Evolutionary conservation across 1,140 invertebrate genomes (phyloP).

Genomic region (Drosophila eugracilis): DNA sequence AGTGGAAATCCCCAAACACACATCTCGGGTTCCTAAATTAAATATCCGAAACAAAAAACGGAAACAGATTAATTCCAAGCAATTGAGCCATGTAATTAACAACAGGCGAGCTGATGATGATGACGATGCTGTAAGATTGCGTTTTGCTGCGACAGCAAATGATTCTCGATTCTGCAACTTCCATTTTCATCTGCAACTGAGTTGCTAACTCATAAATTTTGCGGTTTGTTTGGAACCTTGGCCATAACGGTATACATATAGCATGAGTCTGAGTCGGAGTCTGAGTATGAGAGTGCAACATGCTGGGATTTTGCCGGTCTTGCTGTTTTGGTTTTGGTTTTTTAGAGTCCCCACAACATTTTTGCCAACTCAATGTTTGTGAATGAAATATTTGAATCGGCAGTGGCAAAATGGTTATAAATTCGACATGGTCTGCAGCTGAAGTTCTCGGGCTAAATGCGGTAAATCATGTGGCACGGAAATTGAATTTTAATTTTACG

Average conservation of each 20-base stretch:
- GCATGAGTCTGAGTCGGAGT: too few species aligned
- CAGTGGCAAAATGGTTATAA: conserved; percentile 28
- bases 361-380: conserved; percentile 23
- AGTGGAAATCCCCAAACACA: conserved; percentile 11
- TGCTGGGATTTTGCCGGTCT: conserved; percentile 26
- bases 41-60: conserved; percentile 67
- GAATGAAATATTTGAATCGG: conserved; percentile 41
- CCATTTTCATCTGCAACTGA: conserved; percentile 29
- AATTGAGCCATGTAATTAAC: conserved; percentile 70
- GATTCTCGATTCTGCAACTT: conserved; percentile 33
- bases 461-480: conserved; percentile 22
- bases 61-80: conserved; percentile 70
- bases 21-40: conserved; percentile 38
- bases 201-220: conserved; percentile 35
- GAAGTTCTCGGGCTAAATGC: conserved; percentile 10
- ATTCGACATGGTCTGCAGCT: conserved; percentile 1
- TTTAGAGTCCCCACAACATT: too few species aligned
- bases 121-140: conserved; percentile 38
- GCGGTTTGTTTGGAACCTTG: conserved; percentile 34
- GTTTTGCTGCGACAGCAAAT: conserved; percentile 30
- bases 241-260: conserved; percentile 22
- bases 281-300: conserved; percentile 25
- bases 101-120: conserved; percentile 21
- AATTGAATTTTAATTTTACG: conserved; percentile 12
- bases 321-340: conserved; percentile 14